Evolutionary conservation across 2,888 invertebrate genomes (phyloP).

Genomic region (Cataglyphis cursor): DNA sequence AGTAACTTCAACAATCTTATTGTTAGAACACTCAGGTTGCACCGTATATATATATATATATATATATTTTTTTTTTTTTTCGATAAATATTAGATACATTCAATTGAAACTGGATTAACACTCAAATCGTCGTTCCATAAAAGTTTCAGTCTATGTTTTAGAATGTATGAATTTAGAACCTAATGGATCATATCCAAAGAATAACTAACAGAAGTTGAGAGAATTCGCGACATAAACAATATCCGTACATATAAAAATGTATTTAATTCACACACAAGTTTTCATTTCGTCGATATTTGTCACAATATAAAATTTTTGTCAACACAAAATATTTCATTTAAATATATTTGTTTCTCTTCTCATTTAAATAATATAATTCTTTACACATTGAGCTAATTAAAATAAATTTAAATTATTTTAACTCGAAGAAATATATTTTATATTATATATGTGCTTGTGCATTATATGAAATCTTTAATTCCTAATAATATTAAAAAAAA

Average conservation of each 20-base stretch:
- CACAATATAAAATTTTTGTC: not conserved
- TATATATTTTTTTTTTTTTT: no score
- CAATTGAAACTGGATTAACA: no score
- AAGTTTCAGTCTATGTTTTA: no score
- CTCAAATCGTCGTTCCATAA: no score
- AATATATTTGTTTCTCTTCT: no score
- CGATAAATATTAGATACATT: not conserved
- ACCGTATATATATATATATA: not conserved
- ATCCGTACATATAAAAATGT: not conserved
- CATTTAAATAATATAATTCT: constrained; percentile 5
- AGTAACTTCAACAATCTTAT: not conserved
- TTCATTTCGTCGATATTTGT: not conserved
- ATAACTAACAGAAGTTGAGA: constrained; percentile 1
- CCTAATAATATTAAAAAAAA: not conserved
- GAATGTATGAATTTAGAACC: no score
- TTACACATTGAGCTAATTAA: constrained; percentile 1
- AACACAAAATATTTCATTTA: not conserved
- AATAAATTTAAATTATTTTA: constrained; percentile 4
- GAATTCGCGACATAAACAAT: not conserved
- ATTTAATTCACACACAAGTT: not conserved
- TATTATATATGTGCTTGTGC: not conserved
- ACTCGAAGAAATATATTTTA: not conserved
- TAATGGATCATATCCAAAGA: not conserved
- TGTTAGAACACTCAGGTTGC: not conserved
- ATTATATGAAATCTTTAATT: not conserved